Conservation (phyloP, 2,888 invertebrate species). For the Rhyacophila evoluta region DNA sequence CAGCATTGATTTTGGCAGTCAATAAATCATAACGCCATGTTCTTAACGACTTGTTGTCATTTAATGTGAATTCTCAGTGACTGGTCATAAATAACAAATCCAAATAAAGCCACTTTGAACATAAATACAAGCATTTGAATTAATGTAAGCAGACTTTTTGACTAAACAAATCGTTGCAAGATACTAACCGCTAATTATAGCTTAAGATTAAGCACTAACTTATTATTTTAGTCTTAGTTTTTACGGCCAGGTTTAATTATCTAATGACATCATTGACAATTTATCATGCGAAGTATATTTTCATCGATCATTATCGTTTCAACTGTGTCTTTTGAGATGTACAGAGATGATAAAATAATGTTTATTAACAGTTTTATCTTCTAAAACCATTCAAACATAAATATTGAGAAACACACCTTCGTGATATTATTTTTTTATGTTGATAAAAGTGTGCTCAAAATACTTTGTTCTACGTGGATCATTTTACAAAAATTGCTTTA, state of each 20-base stretch:
- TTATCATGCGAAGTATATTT: not conserved
- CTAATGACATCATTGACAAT: not conserved
- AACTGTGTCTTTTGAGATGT: too few species aligned
- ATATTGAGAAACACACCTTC: too few species aligned
- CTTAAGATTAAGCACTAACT: not conserved
- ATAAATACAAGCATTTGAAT: not conserved
- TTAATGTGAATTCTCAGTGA: not conserved
- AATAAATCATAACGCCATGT: not conserved
- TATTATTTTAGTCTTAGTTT: too few species aligned
- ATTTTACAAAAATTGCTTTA: too few species aligned
- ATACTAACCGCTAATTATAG: not conserved
- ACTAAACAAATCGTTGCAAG: not conserved
- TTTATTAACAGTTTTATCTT: too few species aligned
- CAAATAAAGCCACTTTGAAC: not conserved
- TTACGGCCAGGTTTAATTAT: not conserved
- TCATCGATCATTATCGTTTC: not conserved
- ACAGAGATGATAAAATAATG: too few species aligned
- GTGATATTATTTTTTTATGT: too few species aligned
- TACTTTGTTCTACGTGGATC: too few species aligned
- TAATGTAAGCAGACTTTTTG: not conserved
- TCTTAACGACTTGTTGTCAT: not conserved
- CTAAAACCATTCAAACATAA: too few species aligned
- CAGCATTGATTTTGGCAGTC: not conserved
- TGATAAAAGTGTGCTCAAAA: too few species aligned
- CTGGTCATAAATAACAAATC: not conserved